Evolutionary conservation across 2,888 invertebrate genomes (phyloP), one percentile per base, ranked within the genome.

Genomic region (Pinctada fucata): DNA sequence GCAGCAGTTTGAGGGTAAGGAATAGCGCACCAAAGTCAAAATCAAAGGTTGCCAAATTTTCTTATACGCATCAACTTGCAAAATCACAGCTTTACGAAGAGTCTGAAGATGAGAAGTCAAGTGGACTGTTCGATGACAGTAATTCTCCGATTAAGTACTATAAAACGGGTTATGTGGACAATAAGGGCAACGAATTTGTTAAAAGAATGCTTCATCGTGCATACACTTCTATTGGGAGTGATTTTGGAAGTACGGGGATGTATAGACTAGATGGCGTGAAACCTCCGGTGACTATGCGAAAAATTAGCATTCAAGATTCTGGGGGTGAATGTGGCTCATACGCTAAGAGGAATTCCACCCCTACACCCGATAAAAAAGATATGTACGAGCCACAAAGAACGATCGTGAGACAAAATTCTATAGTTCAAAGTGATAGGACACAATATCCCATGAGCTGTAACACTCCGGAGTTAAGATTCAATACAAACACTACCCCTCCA

Each of bases 31-130:
- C 47, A 13, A 71, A 52, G 10, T 63, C 51, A 10, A 45, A 49
- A 50, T 63, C 50, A 51, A 75, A 72, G 49, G 50, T 72, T 50
- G 77, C 77, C 10, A 80, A 75, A 58, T 80, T 80, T 51, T 80
- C 78, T 47, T 80, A 80, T 72, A 80, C 80, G 64, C 80, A 80
- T 68, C 78, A 78, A 45, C n/a, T 51, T n/a, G n/a, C 75, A 5
- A 75, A 65, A 31, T 45, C 77, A 4, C 75, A 65, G 48, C 8
- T 72, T 48, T 72, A 68, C 48, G 80, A 73, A 31, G 77, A 78
- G 50, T 80, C 78, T 3, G 80, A 78, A 49, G 80, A 80, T 50
- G 80, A 80, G 10, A 70, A 71, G 47, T 45, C 51, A 6, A 70
- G 50, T 6, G 65, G 71, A 45, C 52, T n/a, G 3, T 49, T 51